A percentile compares a stretch with the other conserved stretches of the same genome.
Conservation (phyloP, 2,888 invertebrate species). For the Buathra laborator region DNA sequence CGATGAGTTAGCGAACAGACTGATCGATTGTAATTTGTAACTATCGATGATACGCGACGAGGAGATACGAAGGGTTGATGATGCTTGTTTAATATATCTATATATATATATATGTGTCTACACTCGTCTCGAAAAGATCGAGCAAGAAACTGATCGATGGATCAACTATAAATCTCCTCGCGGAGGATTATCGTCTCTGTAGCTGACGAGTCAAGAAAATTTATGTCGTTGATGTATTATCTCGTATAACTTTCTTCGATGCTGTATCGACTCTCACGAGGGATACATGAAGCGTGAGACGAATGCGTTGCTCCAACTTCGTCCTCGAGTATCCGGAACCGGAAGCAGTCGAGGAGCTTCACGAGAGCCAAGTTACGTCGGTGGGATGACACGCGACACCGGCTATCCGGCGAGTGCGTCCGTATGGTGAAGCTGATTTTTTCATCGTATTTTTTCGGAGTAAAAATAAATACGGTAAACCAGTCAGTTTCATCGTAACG, state of each 20-base stretch:
- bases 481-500: neutral
- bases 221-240: neutral
- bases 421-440: neutral
- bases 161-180: constrained; percentile 14
- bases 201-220: neutral
- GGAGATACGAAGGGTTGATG: constrained; percentile 31
- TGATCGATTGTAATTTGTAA: constrained; percentile 59
- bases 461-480: neutral
- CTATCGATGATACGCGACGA: constrained; percentile 39
- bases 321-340: constrained; percentile 66
- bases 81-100: constrained; percentile 21
- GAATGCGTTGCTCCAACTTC: constrained; percentile 10
- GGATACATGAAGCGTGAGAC: constrained; percentile 5
- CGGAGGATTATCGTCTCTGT: neutral
- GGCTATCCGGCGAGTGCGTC: constrained; percentile 45
- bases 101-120: neutral
- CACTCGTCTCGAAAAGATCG: constrained; percentile 7
- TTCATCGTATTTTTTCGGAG: neutral
- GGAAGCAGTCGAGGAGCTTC: constrained; percentile 71
- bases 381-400: constrained; percentile 59
- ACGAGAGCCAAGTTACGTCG: constrained; percentile 41
- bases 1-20: constrained; percentile 58
- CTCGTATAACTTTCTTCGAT: neutral
- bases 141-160: constrained; percentile 30
- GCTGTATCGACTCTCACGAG: neutral